These are phyloP conservation scores for Lamellibrachia satsuma DNA, from an alignment of 2,888 invertebrate species.

Conservation along the genomic window DNA sequence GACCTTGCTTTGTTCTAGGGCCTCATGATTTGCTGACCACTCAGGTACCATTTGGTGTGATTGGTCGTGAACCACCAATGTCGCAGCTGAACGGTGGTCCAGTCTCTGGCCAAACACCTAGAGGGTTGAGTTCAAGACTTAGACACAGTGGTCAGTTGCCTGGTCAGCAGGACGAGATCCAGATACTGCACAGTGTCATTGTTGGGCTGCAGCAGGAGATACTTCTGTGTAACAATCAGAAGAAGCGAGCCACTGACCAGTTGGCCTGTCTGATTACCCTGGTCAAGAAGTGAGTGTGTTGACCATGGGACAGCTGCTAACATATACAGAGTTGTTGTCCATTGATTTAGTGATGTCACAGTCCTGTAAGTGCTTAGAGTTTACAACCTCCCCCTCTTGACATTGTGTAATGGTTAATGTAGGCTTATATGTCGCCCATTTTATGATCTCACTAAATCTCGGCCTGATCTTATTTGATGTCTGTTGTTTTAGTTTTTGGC, in stretches of 20 bases:
- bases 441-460: too few relatives aligned
- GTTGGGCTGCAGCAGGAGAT: not conserved
- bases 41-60: not conserved
- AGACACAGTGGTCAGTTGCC: not conserved
- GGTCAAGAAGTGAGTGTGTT: not conserved
- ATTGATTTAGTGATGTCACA: too few relatives aligned
- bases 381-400: too few relatives aligned
- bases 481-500: too few relatives aligned
- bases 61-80: not conserved
- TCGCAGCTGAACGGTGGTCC: not conserved
- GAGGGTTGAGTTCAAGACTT: not conserved
- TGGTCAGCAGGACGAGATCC: not conserved
- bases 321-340: too few relatives aligned
- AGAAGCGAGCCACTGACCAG: not conserved
- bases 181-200: not conserved
- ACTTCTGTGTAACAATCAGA: not conserved
- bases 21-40: not conserved
- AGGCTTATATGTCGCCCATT: too few relatives aligned
- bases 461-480: too few relatives aligned
- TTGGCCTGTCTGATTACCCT: not conserved
- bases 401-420: too few relatives aligned
- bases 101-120: not conserved
- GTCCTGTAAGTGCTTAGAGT: too few relatives aligned
- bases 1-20: not conserved
- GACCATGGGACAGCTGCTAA: not conserved